Evolutionary conservation across 2,113 vertebrate species (phyloP).

Genomic region (Hypocryptadius cinnamomeus): DNA sequence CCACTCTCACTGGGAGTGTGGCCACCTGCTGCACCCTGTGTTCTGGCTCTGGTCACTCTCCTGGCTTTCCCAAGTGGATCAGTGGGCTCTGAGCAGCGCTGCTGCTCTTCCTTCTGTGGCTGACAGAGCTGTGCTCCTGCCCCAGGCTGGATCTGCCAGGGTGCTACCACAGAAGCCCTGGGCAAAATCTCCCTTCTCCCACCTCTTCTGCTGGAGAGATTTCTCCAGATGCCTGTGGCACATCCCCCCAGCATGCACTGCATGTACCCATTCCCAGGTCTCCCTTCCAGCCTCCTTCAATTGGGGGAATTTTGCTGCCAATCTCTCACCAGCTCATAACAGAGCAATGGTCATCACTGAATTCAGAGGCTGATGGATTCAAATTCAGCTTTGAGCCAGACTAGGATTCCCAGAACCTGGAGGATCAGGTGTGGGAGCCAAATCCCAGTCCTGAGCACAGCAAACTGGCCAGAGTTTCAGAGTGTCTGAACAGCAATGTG

Average conservation of each 20-base stretch:
- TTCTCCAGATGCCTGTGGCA: not conserved
- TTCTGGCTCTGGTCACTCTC: not conserved
- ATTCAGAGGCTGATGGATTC: not conserved
- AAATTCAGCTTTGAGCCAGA: not conserved
- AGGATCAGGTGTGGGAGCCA: not conserved
- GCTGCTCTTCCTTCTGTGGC: not conserved
- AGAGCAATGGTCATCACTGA: not conserved
- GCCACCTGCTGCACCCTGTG: not conserved
- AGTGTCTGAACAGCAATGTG: not conserved
- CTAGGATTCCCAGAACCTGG: not conserved
- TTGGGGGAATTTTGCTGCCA: not conserved
- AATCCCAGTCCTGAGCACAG: not conserved
- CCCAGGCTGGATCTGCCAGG: not conserved
- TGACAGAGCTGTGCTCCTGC: not conserved
- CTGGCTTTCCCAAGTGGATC: not conserved
- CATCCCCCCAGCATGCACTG: not conserved
- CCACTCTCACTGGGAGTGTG: not conserved
- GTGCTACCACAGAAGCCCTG: not conserved
- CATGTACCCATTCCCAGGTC: not conserved
- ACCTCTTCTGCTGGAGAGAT: rapidly evolving
- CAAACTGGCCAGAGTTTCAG: not conserved
- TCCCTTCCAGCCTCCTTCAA: rapidly evolving
- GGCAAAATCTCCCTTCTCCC: not conserved
- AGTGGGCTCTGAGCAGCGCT: rapidly evolving
- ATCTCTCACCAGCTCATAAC: not conserved